Evolutionary conservation across 2,113 vertebrate species (phyloP), one percentile per base, ranked within the genome.

Genomic region (Phylloscopus trochiloides): DNA sequence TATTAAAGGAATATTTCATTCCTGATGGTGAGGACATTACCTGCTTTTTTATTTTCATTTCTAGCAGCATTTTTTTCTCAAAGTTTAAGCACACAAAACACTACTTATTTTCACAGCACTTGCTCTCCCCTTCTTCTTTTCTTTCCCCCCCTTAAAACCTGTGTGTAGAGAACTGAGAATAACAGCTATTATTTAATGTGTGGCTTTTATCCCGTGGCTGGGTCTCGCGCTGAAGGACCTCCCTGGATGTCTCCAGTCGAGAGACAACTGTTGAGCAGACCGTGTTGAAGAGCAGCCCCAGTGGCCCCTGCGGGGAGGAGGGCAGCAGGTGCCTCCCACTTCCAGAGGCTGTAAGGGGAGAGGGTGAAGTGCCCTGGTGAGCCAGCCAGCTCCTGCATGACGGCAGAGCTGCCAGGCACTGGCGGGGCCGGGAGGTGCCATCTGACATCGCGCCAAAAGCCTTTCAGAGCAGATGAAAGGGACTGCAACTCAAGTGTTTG

Each of bases 1-100:
- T 92, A 88, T 86, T 90, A 90, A 78, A 88, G 24, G 42, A 82
- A 83, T 95, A 88, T 83, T 91, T 96, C 47, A 67, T 58, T 86
- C 32, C 71, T n/a, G n/a, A 48, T 86, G 18, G 15, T 76, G 54
- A 86, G 34, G 71, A 66, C 58, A 40, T 82, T 73, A 29, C 63
- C 62, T 88, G 36, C 19, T 73, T 47, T 45, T 45, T 78, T 93
- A 68, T 95, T 87, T 86, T 90, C 58, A 62, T 94, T 92, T 68
- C 58, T 55, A 90, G 40, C 47, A 36, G 24, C 31, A 28, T 24
- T 72, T 43, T 55, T 79, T 86, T 62, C 12, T 36, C 10, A 6
- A 80, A 90, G 42, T 42, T 71, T 88, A 43, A 93, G 67, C 25
- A 36, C 2, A 3, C 34, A 34, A 51, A 36, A 52, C 68, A 51